Base-by-base conservation (phyloP, 2,797 vertebrate genomes). In the Acipenser oxyrinchus region DNA sequence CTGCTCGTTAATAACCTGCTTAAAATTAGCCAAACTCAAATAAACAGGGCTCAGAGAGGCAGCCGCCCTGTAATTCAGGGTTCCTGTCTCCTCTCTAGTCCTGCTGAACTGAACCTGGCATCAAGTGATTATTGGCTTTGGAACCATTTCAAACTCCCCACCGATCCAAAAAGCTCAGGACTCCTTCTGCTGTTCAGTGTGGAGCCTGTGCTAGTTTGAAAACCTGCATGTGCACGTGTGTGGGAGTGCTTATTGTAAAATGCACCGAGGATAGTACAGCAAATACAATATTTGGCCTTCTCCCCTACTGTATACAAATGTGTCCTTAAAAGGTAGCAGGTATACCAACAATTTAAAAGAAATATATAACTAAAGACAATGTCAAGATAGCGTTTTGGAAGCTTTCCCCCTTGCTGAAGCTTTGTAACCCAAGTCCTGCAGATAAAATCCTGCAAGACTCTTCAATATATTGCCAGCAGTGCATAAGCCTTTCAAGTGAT, bases 1-100 rank as follows among this genome's bases (percentile, higher is more conserved):
- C 58, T 8, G 66, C 71, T 82, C 85, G 84, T 89, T 83, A 86
- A 89, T 88, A 84, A 87, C 74, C 67, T 69, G 78, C 70, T 74
- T 73, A 63, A 78, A 67, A 78, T 61, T 71, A 77, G 76, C 79
- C 72, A 72, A 82, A 73, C 81, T 81, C 76, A 88, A 86, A 88
- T 86, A 87, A 88, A 87, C 86, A 82, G 13, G 69, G 74, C 67
- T 37, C 37, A 66, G 6, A 12, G 66, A 68, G 68, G 66, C 48
- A 12, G 64, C 6, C 52, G 15, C 6, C 65, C n/a, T 13, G 12
- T 13, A n/a, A 13, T 58, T 11, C 11, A 58, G 12, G 15, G 2
- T 37, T n/a, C 12, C 55, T 58, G 55, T n/a, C 55, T 37, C 5
- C 37, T 37, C 37, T 37, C 37, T 37, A 37, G 37, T 37, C 37